Conservation (phyloP, 2,888 invertebrate genomes). For the Thalpophila matura region DNA sequence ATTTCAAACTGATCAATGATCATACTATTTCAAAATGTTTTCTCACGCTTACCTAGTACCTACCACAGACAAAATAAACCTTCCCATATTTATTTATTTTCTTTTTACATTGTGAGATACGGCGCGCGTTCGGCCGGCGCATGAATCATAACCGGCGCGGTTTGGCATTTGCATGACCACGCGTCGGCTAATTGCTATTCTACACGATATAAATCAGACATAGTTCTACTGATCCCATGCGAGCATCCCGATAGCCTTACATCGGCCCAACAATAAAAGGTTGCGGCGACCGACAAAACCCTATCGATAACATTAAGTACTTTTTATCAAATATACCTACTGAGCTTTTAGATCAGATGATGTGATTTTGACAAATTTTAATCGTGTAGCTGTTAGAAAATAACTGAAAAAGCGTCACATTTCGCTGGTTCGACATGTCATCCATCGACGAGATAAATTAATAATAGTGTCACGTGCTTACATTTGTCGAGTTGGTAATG, state of each 20-base stretch:
- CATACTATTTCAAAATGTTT: conserved; percentile 46
- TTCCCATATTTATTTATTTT: conserved; percentile 71
- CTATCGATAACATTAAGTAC: conserved; percentile 42
- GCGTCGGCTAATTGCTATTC: conserved; percentile 83
- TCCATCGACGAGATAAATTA: conserved; percentile 69
- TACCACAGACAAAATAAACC: conserved; percentile 70
- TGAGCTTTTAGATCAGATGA: conserved; percentile 45
- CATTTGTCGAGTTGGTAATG: conserved; percentile 75
- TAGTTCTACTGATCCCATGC: conserved; percentile 67
- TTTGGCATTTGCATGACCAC: conserved; percentile 84
- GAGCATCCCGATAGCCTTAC: conserved; percentile 69
- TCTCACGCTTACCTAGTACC: conserved; percentile 55
- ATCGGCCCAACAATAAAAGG: conserved; percentile 46
- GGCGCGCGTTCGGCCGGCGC: conserved; percentile 68
- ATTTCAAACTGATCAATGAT: conserved; percentile 35
- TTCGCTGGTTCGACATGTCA: conserved; percentile 67
- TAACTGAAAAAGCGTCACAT: conserved; percentile 53
- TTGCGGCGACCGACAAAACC: conserved; percentile 36
- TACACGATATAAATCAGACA: conserved; percentile 82
- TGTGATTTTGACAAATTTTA: conserved; percentile 32
- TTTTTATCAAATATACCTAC: conserved; percentile 28
- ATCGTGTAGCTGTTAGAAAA: conserved; percentile 34
- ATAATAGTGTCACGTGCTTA: conserved; percentile 79
- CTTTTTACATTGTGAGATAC: conserved; percentile 70
- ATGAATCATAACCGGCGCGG: conserved; percentile 80